A percentile compares a stretch with the other conserved stretches of the same genome.
phyloP scores from a whole-genome alignment of 2,888 invertebrate species.

The Polyommatus icarus region DNA sequence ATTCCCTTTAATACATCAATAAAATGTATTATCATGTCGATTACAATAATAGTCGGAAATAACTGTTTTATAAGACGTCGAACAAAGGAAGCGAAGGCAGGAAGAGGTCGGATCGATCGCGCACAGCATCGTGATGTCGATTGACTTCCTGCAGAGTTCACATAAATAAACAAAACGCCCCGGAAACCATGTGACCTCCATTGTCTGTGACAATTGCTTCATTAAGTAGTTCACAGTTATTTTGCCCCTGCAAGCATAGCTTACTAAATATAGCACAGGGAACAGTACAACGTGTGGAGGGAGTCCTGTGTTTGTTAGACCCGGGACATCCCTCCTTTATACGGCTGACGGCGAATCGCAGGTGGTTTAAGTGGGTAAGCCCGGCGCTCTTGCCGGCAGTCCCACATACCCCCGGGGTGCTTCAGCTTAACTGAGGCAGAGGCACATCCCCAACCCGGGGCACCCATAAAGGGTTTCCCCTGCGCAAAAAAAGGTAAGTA shows the following conservation, averaged over 20 bases:
- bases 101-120: constrained; percentile 57
- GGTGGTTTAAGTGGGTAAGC: no score
- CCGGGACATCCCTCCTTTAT: no score
- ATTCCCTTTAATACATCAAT: constrained; percentile 14
- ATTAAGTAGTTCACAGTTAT: not conserved
- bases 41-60: constrained; percentile 18
- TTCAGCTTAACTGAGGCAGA: no score
- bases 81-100: constrained; percentile 61
- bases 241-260: not conserved
- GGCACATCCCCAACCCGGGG: no score
- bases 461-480: no score
- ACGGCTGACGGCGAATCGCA: no score
- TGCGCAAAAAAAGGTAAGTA: no score
- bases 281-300: no score
- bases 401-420: no score
- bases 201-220: constrained; percentile 26
- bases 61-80: constrained; percentile 17
- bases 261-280: no score
- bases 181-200: constrained; percentile 63
- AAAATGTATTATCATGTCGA: not conserved
- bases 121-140: constrained; percentile 64
- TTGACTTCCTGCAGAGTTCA: constrained; percentile 57
- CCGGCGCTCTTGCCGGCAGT: no score
- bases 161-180: constrained; percentile 65
- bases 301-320: no score